Percentiles rank a stretch among this genome's conserved stretches.
Conservation (phyloP, 2,797 vertebrate genomes). For the Ambastaia sidthimunki region DNA sequence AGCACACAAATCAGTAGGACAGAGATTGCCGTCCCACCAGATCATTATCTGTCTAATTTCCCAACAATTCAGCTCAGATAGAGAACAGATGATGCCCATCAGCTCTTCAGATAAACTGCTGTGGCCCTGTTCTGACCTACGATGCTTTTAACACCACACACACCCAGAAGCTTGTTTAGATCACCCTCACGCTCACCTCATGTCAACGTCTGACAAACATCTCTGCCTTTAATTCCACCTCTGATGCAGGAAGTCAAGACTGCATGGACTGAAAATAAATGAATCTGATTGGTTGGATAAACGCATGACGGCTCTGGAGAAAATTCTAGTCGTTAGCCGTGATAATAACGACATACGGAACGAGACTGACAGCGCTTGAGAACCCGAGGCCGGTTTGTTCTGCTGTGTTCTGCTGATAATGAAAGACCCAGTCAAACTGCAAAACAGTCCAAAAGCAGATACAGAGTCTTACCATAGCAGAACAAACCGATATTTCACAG, state of each 20-base stretch:
- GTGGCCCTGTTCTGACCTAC: constrained; percentile 16
- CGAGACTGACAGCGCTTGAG: constrained; percentile 13
- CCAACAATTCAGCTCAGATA: constrained; percentile 24
- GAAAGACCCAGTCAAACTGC: neutral
- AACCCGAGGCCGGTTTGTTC: constrained; percentile 9
- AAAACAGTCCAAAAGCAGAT: neutral
- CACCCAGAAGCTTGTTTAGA: constrained; percentile 26
- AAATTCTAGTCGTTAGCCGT: constrained; percentile 14
- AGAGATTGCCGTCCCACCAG: constrained; percentile 29
- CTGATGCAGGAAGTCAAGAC: constrained; percentile 18
- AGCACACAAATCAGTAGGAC: constrained; percentile 38
- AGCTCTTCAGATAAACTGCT: constrained; percentile 7
- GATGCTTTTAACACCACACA: constrained; percentile 27
- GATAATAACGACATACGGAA: constrained; percentile 20
- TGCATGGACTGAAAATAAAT: constrained; percentile 7
- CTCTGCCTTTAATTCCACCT: neutral
- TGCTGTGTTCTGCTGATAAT: neutral
- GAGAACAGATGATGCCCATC: constrained; percentile 45
- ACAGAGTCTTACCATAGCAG: neutral
- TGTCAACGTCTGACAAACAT: constrained; percentile 22
- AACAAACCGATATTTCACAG: constrained; percentile 1
- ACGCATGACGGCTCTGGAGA: constrained; percentile 24
- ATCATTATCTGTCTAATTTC: constrained; percentile 48
- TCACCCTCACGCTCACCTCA: constrained; percentile 26
- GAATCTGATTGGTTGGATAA: neutral